Evolutionary conservation across 2,113 vertebrate species (phyloP).

Genomic region (Aptenodytes forsteri): DNA sequence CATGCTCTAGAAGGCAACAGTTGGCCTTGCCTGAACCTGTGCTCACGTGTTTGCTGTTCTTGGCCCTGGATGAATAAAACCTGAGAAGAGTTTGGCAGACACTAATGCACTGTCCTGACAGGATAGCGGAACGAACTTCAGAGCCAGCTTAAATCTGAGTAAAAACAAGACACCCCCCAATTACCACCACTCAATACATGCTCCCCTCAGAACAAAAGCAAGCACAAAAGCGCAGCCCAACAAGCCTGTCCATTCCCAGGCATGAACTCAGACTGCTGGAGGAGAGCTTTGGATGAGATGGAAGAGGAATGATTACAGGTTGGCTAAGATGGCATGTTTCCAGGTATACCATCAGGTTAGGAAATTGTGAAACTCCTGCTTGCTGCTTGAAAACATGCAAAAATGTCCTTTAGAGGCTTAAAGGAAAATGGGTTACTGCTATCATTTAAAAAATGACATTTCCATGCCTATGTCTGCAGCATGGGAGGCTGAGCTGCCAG

Average conservation of each 20-base stretch:
- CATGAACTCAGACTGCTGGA: background rate
- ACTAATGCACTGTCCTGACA: background rate
- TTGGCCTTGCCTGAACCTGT: background rate
- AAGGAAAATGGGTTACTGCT: background rate
- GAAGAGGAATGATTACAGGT: background rate
- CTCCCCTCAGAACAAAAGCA: background rate
- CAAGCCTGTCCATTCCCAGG: background rate
- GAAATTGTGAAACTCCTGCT: background rate
- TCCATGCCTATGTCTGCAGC: background rate
- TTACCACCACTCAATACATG: background rate
- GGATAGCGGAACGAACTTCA: background rate
- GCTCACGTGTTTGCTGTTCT: accelerated
- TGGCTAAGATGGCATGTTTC: background rate
- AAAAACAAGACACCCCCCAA: background rate
- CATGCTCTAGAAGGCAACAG: accelerated
- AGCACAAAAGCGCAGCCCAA: background rate
- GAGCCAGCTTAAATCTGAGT: background rate
- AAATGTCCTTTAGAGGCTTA: background rate
- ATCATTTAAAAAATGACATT: background rate
- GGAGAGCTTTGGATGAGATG: background rate
- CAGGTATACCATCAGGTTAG: background rate
- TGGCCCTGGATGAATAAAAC: background rate
- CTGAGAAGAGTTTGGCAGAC: background rate
- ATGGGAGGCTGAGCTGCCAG: background rate
- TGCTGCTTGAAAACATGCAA: background rate